phyloP scores from a whole-genome alignment of 1,140 invertebrate species.

The Drosophila rufa region DNA sequence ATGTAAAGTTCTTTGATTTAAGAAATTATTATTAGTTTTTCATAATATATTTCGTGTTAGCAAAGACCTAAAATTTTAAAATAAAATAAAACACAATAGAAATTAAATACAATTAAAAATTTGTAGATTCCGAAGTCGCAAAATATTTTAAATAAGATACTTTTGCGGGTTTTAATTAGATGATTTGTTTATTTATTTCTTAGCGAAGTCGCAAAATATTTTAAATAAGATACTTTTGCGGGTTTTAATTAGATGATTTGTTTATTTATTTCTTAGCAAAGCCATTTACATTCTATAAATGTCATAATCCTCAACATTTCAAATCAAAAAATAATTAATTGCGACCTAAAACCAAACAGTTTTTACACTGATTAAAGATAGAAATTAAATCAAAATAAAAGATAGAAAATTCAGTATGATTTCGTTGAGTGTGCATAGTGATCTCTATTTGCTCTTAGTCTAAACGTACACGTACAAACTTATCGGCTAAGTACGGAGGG shows the following conservation, averaged over 20 bases:
- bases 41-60: background rate
- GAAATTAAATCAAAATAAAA: background rate
- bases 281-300: conserved; percentile 4
- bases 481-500: conserved; percentile 19
- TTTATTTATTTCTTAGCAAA: conserved; percentile 22
- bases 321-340: background rate
- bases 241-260: too few species aligned
- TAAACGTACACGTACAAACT: conserved; percentile 43
- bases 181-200: background rate
- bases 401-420: background rate
- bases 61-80: background rate
- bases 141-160: background rate
- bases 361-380: background rate
- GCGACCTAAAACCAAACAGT: background rate
- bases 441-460: conserved; percentile 36
- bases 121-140: background rate
- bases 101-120: background rate
- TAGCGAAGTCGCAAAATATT: background rate
- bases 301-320: background rate
- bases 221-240: background rate
- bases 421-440: conserved; percentile 10
- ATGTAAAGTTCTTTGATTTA: too few species aligned
- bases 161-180: background rate
- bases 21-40: too few species aligned
- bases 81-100: background rate